A percentile compares a stretch with the other conserved stretches of the same genome.
These are phyloP conservation scores for Quadriops clusia DNA, from an alignment of 2,888 invertebrate species.

Conservation along the genomic window DNA sequence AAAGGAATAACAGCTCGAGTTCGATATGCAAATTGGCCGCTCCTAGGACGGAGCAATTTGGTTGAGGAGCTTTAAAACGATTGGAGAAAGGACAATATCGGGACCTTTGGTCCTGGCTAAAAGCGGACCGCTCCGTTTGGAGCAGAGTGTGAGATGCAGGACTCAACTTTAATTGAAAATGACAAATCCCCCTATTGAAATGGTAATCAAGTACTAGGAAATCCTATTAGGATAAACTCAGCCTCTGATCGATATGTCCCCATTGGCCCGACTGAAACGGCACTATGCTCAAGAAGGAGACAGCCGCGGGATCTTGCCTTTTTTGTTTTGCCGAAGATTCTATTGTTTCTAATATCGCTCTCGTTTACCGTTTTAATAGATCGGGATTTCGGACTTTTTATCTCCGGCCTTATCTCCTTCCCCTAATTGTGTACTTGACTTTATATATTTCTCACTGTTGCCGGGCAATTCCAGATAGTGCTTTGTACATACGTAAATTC, in stretches of 20 bases:
- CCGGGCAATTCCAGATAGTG: too few species aligned
- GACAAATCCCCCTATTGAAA: constrained; percentile 43
- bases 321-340: constrained; percentile 1
- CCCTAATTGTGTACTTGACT: too few species aligned
- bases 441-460: too few species aligned
- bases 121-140: constrained; percentile 15
- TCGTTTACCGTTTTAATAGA: too few species aligned
- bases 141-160: constrained; percentile 31
- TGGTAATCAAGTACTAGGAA: constrained; percentile 43
- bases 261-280: constrained; percentile 26
- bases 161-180: constrained; percentile 43
- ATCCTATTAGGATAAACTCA: constrained; percentile 42
- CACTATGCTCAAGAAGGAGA: constrained; percentile 17
- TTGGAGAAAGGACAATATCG: too few species aligned
- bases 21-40: too few species aligned
- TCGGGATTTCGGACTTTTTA: too few species aligned
- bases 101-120: constrained; percentile 18
- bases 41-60: too few species aligned
- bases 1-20: too few species aligned
- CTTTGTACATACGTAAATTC: too few species aligned
- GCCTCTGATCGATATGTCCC: constrained; percentile 33
- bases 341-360: constrained; percentile 9
- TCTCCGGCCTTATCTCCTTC: too few species aligned
- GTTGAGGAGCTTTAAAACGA: too few species aligned
- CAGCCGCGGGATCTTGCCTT: constrained; percentile 21